Conservation (phyloP, 92 coral and sea anemone species). For the Chrysogorgia sp. region DNA sequence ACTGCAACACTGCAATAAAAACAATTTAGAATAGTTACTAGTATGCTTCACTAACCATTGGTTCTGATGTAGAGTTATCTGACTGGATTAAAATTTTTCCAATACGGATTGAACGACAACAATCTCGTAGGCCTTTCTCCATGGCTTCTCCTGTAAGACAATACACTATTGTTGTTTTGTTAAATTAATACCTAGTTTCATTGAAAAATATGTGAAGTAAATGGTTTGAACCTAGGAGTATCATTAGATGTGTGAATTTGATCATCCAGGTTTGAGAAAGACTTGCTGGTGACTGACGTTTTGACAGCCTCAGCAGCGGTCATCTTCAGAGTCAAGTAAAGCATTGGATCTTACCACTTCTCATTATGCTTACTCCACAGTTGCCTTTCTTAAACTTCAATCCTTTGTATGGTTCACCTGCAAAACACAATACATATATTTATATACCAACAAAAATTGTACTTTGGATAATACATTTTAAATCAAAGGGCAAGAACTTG, state of each 20-base stretch:
- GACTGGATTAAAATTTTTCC: constrained; percentile 94
- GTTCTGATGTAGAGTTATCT: constrained; percentile 67
- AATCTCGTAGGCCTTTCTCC: constrained; percentile 97
- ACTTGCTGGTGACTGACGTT: too few species aligned
- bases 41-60: constrained; percentile 66
- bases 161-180: neutral
- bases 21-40: too few species aligned
- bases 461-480: too few species aligned
- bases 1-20: too few species aligned
- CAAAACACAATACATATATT: neutral
- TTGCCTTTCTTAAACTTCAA: constrained; percentile 90
- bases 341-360: constrained; percentile 75
- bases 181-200: neutral
- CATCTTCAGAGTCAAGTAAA: too few species aligned
- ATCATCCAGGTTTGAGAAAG: too few species aligned
- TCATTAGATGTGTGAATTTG: neutral
- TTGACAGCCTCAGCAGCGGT: too few species aligned
- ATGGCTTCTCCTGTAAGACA: constrained; percentile 86
- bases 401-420: constrained; percentile 85
- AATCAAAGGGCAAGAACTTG: too few species aligned
- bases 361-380: constrained; percentile 99
- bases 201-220: neutral
- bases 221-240: neutral
- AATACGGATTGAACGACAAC: constrained; percentile 95
- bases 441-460: neutral